Evolutionary conservation across 2,888 invertebrate genomes (phyloP).

Genomic region (Pyrrhosoma nymphula): DNA sequence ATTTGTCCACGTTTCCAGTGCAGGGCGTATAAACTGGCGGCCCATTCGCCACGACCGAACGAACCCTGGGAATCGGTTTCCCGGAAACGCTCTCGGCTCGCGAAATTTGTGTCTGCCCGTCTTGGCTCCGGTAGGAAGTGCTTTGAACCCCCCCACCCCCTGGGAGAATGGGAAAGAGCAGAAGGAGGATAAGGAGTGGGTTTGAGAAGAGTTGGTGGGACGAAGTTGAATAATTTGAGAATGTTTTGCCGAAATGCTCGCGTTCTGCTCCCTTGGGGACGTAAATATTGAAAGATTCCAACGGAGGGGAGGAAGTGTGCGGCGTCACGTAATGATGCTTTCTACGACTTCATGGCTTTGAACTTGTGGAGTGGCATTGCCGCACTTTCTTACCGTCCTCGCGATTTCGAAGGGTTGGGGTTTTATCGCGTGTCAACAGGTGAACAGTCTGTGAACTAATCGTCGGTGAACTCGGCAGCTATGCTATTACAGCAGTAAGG

Average conservation of each 20-base stretch:
- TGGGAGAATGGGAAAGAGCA: background rate
- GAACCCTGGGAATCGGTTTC: background rate
- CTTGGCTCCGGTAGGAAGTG: background rate
- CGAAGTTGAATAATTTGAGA: background rate
- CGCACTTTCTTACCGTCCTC: background rate
- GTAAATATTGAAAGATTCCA: background rate
- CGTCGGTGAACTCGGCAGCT: background rate
- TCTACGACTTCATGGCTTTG: background rate
- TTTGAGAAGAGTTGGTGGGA: background rate
- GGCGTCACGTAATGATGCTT: background rate
- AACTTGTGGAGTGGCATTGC: background rate
- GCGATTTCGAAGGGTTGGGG: background rate
- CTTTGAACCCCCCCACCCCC: background rate
- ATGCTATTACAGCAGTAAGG: no score
- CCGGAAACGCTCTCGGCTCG: background rate
- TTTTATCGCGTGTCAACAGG: background rate
- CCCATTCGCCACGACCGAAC: background rate
- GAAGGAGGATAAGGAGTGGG: background rate
- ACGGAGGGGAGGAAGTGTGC: background rate
- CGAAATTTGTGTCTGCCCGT: background rate
- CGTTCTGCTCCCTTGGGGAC: background rate
- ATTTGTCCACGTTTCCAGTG: background rate
- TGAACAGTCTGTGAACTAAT: background rate
- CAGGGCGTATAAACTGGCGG: background rate
- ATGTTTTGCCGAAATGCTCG: background rate